Evolutionary conservation across 2,888 invertebrate genomes (phyloP).

Genomic region (Eulithis prunata): DNA sequence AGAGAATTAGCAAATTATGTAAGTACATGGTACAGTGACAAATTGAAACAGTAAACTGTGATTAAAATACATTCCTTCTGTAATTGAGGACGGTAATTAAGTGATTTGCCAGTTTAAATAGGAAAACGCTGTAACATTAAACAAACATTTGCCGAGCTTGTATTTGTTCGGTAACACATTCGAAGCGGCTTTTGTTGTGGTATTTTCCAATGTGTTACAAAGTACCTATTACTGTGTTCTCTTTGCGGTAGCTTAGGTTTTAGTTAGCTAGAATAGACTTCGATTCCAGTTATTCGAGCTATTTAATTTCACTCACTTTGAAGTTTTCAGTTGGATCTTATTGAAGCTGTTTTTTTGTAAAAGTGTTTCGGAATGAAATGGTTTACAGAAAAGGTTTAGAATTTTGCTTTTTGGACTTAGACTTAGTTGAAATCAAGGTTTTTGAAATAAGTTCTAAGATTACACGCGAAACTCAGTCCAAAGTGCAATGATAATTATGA

Average conservation of each 20-base stretch:
- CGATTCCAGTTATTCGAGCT: constrained; percentile 22
- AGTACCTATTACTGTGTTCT: constrained; percentile 27
- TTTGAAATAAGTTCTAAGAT: too few relatives aligned
- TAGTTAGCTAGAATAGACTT: constrained; percentile 11
- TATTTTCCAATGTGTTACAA: constrained; percentile 37
- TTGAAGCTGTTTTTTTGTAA: constrained; percentile 3
- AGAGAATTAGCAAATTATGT: too few relatives aligned
- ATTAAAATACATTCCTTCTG: constrained; percentile 9
- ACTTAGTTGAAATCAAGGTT: too few relatives aligned
- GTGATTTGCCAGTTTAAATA: constrained; percentile 26
- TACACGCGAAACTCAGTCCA: too few relatives aligned
- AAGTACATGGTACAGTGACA: background rate
- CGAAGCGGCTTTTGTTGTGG: constrained; percentile 30
- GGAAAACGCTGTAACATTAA: constrained; percentile 27
- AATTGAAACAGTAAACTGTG: constrained; percentile 10
- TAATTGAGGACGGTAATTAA: constrained; percentile 23
- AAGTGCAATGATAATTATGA: too few relatives aligned
- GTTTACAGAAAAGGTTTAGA: background rate
- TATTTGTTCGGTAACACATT: constrained; percentile 26
- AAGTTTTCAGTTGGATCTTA: background rate
- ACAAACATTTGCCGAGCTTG: constrained; percentile 28
- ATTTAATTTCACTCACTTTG: constrained; percentile 21
- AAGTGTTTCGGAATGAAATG: background rate
- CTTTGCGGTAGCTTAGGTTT: constrained; percentile 27
- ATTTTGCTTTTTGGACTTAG: background rate